phyloP scores from a whole-genome alignment of 2,888 invertebrate genomes.

The Lithophane ornitopus region DNA sequence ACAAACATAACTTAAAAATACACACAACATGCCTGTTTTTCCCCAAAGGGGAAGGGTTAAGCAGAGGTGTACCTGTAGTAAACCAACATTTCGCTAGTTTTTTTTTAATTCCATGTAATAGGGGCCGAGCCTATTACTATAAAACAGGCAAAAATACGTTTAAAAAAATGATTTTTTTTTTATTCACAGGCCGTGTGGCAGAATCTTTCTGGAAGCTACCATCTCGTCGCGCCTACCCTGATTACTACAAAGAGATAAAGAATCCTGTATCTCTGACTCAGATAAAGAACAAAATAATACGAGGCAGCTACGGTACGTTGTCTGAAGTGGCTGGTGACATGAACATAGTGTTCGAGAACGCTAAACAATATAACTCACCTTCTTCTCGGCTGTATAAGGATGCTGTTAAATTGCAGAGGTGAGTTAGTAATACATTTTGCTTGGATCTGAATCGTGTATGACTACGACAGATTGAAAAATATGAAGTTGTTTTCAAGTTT shows the following conservation, averaged over 20 bases:
- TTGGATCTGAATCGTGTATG: neutral
- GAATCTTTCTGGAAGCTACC: conserved; percentile 98
- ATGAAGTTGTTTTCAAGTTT: neutral
- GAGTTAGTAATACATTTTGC: neutral
- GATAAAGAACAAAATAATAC: conserved; percentile 96
- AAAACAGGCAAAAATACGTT: neutral
- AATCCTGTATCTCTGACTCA: conserved; percentile 98
- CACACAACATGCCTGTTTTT: neutral
- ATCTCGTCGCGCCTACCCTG: conserved; percentile 97
- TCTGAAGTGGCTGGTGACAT: conserved; percentile 98
- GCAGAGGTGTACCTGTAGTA: neutral
- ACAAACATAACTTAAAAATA: no score
- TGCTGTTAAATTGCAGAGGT: conserved; percentile 95
- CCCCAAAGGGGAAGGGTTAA: neutral
- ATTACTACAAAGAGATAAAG: conserved; percentile 99
- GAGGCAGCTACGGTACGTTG: conserved; percentile 95
- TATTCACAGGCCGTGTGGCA: conserved; percentile 93
- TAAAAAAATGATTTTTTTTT: neutral
- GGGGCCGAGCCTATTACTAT: neutral
- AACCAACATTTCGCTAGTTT: neutral
- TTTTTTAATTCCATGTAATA: neutral
- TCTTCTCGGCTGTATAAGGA: conserved; percentile 95
- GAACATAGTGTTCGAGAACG: conserved; percentile 99
- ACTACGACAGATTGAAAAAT: neutral
- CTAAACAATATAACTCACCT: conserved; percentile 95